phyloP scores from a whole-genome alignment of 2,797 vertebrate genomes.

The Chelonia mydas region DNA sequence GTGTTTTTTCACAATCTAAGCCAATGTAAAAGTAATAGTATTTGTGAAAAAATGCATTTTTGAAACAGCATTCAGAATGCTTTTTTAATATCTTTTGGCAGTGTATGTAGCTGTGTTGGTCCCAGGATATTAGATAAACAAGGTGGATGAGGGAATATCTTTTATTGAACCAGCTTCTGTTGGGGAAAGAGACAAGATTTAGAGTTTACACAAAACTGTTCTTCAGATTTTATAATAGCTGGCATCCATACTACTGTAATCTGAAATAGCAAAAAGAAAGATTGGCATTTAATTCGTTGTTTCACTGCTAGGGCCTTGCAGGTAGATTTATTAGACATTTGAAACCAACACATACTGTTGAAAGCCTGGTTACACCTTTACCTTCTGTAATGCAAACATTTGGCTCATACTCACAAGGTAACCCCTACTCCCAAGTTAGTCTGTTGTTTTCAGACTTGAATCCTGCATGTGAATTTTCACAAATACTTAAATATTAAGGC shows the following conservation, averaged over 20 bases:
- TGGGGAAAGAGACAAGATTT: too few species aligned
- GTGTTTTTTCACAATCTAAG: conserved; percentile 7
- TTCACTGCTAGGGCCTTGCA: background rate
- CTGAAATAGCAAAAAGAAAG: background rate
- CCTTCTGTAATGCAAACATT: background rate
- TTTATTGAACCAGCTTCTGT: too few species aligned
- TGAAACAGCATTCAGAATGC: background rate
- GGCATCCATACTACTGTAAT: background rate
- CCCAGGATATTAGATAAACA: too few species aligned
- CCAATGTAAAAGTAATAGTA: background rate
- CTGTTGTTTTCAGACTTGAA: background rate
- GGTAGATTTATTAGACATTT: background rate
- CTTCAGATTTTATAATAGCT: background rate
- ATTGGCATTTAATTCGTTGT: background rate
- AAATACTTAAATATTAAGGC: accelerated
- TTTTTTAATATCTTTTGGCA: background rate
- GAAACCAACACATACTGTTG: background rate
- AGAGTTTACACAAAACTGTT: too few species aligned
- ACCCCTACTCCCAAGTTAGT: background rate
- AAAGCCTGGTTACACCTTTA: background rate
- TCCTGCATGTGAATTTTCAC: background rate
- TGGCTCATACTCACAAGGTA: background rate
- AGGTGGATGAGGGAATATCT: too few species aligned
- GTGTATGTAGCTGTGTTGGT: too few species aligned
- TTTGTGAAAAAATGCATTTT: background rate